Evolutionary conservation across 1,140 invertebrate species (phyloP), one percentile per base, ranked within the genome.

Genomic region (Hetaerina americana): DNA sequence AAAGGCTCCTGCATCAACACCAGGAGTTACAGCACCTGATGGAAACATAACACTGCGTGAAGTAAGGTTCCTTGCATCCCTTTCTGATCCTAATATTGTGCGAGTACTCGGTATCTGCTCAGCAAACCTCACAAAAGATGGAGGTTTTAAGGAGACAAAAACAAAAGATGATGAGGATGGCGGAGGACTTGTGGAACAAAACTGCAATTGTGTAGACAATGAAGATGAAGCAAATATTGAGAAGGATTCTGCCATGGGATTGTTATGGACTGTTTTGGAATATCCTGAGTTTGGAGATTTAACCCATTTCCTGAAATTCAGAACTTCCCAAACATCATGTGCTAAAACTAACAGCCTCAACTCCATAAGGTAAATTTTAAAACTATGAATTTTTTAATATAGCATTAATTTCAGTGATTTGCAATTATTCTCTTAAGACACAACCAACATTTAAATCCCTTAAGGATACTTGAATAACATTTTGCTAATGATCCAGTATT

Each of bases 251-350:
- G 79, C 79, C 25, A 86, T 87, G 71, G 81, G 88, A 71, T 88
- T 88, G 5, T 84, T 88, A 12, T 89, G 88, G 84, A 86, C 90
- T 74, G 85, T 93, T 27, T 86, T 92, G 71, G 91, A 94, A 79
- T 91, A 91, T 79, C 84, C 89, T 75, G 89, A 90, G 76, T 86
- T 89, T 73, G 90, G 91, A n/a, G 91, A 93, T 81, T 84, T 93
- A 18, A 87, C 88, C 77, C 89, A 92, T 78, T 90, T 90, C 80
- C 83, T 92, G 10, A 26, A 70, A 66, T 70, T 40, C 70, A 70
- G 70, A 66, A 40, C 78, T 27, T 49, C 70, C 15, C 28, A 70
- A 24, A 3, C 67, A 28, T 28, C 70, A 74, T 81, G 79, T 74
- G 72, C 82, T 40, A 82, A 82, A 73, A 78, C 81, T 67, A 79